These are phyloP conservation scores for Chrysoperla carnea DNA, from an alignment of 1,140 invertebrate genomes.

Conservation along the genomic window DNA sequence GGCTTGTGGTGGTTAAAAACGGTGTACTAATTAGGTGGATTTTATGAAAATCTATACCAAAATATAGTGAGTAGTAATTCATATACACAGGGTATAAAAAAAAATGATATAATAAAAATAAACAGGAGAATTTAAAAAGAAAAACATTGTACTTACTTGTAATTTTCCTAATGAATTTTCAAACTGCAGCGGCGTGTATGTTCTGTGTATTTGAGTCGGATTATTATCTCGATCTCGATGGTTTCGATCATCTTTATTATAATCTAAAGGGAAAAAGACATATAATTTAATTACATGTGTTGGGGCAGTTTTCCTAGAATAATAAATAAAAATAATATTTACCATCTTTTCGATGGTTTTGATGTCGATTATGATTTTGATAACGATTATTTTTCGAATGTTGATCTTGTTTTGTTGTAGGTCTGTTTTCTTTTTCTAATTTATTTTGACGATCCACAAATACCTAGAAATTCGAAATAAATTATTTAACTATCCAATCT, in stretches of 20 bases:
- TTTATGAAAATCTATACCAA: no score
- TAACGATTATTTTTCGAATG: not conserved
- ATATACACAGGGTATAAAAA: no score
- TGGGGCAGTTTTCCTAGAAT: no score
- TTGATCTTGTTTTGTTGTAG: not conserved
- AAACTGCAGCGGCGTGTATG: constrained; percentile 67
- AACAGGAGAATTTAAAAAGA: not conserved
- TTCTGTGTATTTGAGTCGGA: constrained; percentile 18
- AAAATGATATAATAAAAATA: not conserved
- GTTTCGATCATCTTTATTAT: constrained; percentile 19
- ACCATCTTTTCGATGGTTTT: not conserved
- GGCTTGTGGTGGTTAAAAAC: no score
- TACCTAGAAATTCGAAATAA: constrained; percentile 4
- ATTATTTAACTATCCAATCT: no score
- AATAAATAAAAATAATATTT: not conserved
- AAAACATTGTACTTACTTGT: constrained; percentile 27
- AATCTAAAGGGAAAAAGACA: constrained; percentile 18
- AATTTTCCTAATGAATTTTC: constrained; percentile 83
- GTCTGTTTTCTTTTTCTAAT: constrained; percentile 15
- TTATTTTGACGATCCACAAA: constrained; percentile 24
- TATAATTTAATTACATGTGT: no score
- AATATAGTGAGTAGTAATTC: no score
- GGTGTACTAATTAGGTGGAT: no score
- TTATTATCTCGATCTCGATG: constrained; percentile 13
- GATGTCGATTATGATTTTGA: not conserved